Evolutionary conservation across 2,888 invertebrate genomes (phyloP), one percentile per base, ranked within the genome.

Genomic region (Rhamnusium bicolor): DNA sequence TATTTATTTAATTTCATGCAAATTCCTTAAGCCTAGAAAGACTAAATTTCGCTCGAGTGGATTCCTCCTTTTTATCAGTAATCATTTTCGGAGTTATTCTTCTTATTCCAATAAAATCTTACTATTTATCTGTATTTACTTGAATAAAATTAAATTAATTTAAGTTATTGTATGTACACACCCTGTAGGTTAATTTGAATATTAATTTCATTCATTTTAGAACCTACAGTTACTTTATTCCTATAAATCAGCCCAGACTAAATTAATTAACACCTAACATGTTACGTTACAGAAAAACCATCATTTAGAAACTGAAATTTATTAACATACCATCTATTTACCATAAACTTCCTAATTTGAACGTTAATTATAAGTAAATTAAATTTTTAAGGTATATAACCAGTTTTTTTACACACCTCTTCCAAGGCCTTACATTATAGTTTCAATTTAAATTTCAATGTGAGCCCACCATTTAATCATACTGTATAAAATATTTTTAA

Each of bases 291-390:
- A 24, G 24, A 56, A 56, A 56, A 56, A 29, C 24, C 56, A 56
- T 27, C 27, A 56, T 29, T 60, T 60, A 32, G 58, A 60, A 32
- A 60, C 58, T 32, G 32, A 60, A 60, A 60, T 40, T 62, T 62
- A 63, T 63, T 63, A 63, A 49, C 27, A 27, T 49, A 29, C 46
- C 63, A 27, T 27, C 63, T 63, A 63, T 27, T 63, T 63, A 63
- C 63, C 63, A 63, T 49, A 63, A 63, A 63, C 63, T 14, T 49
- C 19, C 63, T 63, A 63, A 63, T 63, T 14, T 60, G 32, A 29
- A 14, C 49, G 51, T 63, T 63, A 63, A 63, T 62, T 63, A 63
- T n/a, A n/a, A 24, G 40, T 47, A 19, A 62, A 47, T 12, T 47
- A 62, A 24, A 32, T 16, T 62, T 62, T 46, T 62, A 24, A 56